Conservation (phyloP, 2,797 vertebrate genomes). For the Sebastes nivosus region DNA sequence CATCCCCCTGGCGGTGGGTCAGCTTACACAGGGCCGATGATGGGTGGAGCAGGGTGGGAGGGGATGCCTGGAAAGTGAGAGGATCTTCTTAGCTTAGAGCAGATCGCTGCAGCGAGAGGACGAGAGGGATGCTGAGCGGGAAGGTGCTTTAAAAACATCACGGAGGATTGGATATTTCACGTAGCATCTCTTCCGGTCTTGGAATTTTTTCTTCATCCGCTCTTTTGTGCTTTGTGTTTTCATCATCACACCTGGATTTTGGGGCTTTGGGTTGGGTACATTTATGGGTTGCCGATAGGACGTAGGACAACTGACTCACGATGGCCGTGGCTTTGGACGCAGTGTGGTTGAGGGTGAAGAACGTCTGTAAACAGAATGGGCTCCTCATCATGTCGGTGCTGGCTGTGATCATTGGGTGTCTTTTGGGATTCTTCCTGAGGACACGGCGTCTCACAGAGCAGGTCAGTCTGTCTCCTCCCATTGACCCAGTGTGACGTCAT, state of each 20-base stretch:
- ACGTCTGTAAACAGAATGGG: conserved; percentile 92
- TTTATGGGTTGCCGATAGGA: conserved; percentile 83
- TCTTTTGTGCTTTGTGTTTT: neutral
- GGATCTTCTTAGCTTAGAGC: conserved; percentile 69
- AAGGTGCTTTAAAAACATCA: conserved; percentile 45
- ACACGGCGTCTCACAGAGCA: conserved; percentile 92
- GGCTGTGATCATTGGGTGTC: conserved; percentile 93
- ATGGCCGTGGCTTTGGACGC: conserved; percentile 91
- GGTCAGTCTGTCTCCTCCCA: conserved; percentile 81
- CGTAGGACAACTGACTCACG: conserved; percentile 61
- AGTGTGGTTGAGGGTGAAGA: conserved; percentile 88
- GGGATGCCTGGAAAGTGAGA: conserved; percentile 66
- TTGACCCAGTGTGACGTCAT: conserved; percentile 19
- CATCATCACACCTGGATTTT: conserved; percentile 47
- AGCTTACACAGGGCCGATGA: conserved; percentile 35
- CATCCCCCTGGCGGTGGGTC: conserved; percentile 58
- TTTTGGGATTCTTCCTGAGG: conserved; percentile 95
- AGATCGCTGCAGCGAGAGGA: conserved; percentile 46
- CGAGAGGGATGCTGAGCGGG: conserved; percentile 50
- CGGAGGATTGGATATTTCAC: conserved; percentile 33
- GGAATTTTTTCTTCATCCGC: neutral
- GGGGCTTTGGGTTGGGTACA: conserved; percentile 28
- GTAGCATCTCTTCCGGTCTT: neutral
- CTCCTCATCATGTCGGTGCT: conserved; percentile 95
- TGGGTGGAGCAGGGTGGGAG: conserved; percentile 67